phyloP scores from a whole-genome alignment of 2,797 vertebrate genomes.

The Remorina albescens region DNA sequence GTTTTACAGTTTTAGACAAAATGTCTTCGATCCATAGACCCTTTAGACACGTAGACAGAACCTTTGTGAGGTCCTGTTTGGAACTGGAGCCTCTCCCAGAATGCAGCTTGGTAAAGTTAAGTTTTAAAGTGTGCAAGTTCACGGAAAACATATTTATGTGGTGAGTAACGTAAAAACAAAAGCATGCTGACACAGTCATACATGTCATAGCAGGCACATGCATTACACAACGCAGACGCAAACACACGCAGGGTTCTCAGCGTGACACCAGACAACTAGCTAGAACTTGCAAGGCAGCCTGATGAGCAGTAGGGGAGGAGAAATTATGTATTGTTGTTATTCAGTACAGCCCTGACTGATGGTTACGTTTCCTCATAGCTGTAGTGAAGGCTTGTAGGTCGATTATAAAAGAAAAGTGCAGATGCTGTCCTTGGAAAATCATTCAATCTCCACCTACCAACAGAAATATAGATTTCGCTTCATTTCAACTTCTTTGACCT shows the following conservation, averaged over 20 bases:
- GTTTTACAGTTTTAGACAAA: not conserved
- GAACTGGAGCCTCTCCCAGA: conserved; percentile 4
- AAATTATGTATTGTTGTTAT: conserved; percentile 4
- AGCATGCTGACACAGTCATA: conserved; percentile 24
- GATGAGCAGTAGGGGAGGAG: not conserved
- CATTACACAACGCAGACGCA: conserved; percentile 4
- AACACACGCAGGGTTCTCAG: not conserved
- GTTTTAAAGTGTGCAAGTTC: not conserved
- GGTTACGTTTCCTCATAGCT: not conserved
- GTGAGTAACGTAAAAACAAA: conserved; percentile 3
- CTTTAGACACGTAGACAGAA: no score
- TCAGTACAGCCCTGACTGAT: conserved; percentile 14
- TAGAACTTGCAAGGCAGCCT: conserved; percentile 53
- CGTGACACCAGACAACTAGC: conserved; percentile 31
- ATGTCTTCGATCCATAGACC: no score
- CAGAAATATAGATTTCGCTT: not conserved
- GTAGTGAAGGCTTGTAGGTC: not conserved
- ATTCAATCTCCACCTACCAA: no score
- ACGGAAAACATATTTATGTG: no score
- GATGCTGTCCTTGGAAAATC: no score
- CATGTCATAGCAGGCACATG: conserved; percentile 41
- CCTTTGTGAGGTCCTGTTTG: not conserved
- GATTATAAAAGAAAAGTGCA: not conserved
- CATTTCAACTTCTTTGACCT: not conserved
- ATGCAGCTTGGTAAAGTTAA: conserved; percentile 5